Evolutionary conservation across 1,140 invertebrate species (phyloP), one percentile per base, ranked within the genome.

Genomic region (Maniola jurtina): DNA sequence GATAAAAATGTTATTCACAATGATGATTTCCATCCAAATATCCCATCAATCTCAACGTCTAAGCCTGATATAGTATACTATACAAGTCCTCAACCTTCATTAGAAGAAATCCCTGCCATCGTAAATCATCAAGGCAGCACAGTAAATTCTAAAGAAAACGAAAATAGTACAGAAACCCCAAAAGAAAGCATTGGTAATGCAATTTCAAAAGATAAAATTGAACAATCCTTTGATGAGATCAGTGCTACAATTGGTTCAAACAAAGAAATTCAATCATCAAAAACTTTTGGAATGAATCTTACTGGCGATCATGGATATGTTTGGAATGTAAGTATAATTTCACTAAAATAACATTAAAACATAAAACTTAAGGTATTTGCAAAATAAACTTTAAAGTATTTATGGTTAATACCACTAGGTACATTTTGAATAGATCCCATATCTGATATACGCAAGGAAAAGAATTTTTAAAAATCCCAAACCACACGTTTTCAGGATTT

Each of bases 231-330:
- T 14, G 61, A 55, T 15, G 36, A 54, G 11, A 63, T 63, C 15
- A 9, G 7, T 25, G 16, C 50, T 33, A 25, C 15, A 1, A 36
- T 33, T 7, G 50, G 36, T 11, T 52, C 45, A 3, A 63, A 63
- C 52, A 52, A 54, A 13, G 50, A 55, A 10, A 35, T 5, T 15
- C 0, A 25, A 34, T 5, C 25, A 13, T 10, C 52, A 33, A 55
- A 63, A 13, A 63, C 48, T 0, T 55, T 55, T 55, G 61, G 61
- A 54, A 63, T 55, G 25, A 36, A 63, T 52, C 50, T 55, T 33
- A 40, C 50, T 34, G 61, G 50, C 13, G 50, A 63, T 55, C 61
- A 63, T 14, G 61, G 61, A 40, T 63, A 63, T 55, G 33, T 63
- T 14, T 63, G 61, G 61, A 63, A 63, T 34, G 61, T 63, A 63